A percentile compares a stretch with the other conserved stretches of the same genome.
Evolutionary conservation across 2,113 vertebrate species (phyloP).

Genomic region (Galbula dea): DNA sequence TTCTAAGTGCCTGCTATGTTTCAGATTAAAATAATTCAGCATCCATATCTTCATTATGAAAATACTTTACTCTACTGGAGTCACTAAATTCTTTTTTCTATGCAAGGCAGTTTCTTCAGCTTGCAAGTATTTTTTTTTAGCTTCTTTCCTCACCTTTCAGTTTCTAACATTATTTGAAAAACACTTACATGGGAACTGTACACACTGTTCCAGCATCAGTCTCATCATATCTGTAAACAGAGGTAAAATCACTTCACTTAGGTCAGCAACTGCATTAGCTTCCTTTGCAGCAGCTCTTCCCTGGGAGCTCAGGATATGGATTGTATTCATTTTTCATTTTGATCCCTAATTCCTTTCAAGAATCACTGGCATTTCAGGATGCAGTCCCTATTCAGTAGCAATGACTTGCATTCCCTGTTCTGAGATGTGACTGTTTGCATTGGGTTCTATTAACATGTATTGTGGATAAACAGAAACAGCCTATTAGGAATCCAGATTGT

Average conservation of each 20-base stretch:
- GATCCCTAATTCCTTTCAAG: background rate
- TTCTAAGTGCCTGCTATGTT: background rate
- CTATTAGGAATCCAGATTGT: background rate
- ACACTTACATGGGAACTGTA: background rate
- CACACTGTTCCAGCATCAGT: background rate
- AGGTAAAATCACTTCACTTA: background rate
- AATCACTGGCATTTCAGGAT: background rate
- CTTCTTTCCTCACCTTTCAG: background rate
- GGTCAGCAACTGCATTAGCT: background rate
- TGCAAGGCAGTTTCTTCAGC: background rate
- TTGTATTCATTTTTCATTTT: background rate
- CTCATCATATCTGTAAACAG: background rate
- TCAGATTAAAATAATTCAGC: background rate
- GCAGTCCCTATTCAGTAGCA: background rate
- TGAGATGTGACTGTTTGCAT: background rate
- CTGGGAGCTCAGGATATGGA: background rate
- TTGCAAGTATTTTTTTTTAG: background rate
- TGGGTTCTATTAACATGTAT: background rate
- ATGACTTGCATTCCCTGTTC: background rate
- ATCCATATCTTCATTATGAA: background rate
- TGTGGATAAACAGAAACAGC: background rate
- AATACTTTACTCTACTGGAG: background rate
- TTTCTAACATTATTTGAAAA: background rate
- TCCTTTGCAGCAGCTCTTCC: background rate
- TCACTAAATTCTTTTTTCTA: background rate